Evolutionary conservation across 2,888 invertebrate genomes (phyloP).

Genomic region (Cheiracanthium punctorium): DNA sequence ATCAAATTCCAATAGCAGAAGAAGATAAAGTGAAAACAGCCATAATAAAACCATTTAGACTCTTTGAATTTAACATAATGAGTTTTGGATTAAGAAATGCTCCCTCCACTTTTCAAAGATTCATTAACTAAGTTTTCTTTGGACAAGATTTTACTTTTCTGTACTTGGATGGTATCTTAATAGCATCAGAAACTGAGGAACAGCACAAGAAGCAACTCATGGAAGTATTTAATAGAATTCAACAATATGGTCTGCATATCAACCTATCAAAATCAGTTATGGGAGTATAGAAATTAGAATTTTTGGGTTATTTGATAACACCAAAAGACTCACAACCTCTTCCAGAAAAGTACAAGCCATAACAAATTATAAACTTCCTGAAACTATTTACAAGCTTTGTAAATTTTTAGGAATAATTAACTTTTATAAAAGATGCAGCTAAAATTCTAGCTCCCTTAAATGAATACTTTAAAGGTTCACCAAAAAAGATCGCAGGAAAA

Average conservation of each 20-base stretch:
- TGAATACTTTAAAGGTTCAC: not conserved
- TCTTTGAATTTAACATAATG: conserved; percentile 20
- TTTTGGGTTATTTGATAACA: conserved; percentile 15
- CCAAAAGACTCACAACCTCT: not conserved
- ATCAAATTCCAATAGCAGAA: conserved; percentile 23
- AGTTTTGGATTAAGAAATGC: conserved; percentile 18
- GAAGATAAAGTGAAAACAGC: conserved; percentile 20
- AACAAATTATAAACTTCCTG: not conserved
- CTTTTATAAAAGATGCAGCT: conserved; percentile 1
- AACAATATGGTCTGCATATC: not conserved
- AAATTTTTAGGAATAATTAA: not conserved
- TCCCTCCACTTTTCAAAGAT: conserved; percentile 11
- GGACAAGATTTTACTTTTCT: conserved; percentile 32
- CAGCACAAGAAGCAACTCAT: not conserved
- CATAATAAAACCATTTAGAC: conserved; percentile 19
- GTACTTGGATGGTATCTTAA: conserved; percentile 39
- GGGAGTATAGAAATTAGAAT: conserved; percentile 11
- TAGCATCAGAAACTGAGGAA: conserved; percentile 14
- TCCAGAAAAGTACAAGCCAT: not conserved
- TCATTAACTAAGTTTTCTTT: conserved; percentile 1
- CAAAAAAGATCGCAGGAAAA: conserved; percentile 9
- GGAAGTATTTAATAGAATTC: not conserved
- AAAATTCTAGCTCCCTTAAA: not conserved
- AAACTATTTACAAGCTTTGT: not conserved
- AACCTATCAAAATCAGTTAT: conserved; percentile 29